Evolutionary conservation across 2,797 vertebrate species (phyloP).

Genomic region (Enteromius anoplus): DNA sequence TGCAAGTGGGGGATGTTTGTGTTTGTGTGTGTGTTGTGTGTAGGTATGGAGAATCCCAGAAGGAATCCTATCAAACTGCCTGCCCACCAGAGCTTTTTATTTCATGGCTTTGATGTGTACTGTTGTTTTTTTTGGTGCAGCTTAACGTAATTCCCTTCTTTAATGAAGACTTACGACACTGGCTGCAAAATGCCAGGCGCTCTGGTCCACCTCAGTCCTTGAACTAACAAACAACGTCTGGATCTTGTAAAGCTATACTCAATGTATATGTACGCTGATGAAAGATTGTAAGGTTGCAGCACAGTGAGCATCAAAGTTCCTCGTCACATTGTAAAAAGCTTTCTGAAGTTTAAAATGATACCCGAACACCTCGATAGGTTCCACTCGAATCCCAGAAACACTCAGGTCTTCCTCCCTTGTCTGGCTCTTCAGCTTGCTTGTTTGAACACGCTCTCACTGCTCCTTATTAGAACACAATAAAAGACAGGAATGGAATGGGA

Average conservation of each 20-base stretch:
- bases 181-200: constrained; percentile 16
- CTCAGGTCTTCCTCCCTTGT: constrained; percentile 24
- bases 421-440: constrained; percentile 53
- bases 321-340: neutral
- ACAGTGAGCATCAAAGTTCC: neutral
- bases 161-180: constrained; percentile 13
- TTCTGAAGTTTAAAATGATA: constrained; percentile 16
- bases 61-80: constrained; percentile 6
- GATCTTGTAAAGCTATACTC: constrained; percentile 23
- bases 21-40: constrained; percentile 4
- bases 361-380: constrained; percentile 24
- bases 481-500: constrained; percentile 59
- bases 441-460: constrained; percentile 55
- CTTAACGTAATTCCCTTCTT: constrained; percentile 11
- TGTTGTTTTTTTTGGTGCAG: constrained; percentile 13
- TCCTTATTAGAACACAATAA: constrained; percentile 64
- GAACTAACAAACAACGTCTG: neutral
- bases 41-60: neutral
- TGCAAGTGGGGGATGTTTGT: constrained; percentile 29
- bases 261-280: neutral
- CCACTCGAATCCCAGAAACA: constrained; percentile 28
- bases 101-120: constrained; percentile 38
- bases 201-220: neutral
- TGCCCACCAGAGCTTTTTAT: constrained; percentile 16
- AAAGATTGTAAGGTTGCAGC: neutral